A percentile compares a stretch with the other conserved stretches of the same genome.
These are phyloP conservation scores for Ammospiza caudacuta DNA, from an alignment of 2,113 vertebrate species.

Conservation along the genomic window DNA sequence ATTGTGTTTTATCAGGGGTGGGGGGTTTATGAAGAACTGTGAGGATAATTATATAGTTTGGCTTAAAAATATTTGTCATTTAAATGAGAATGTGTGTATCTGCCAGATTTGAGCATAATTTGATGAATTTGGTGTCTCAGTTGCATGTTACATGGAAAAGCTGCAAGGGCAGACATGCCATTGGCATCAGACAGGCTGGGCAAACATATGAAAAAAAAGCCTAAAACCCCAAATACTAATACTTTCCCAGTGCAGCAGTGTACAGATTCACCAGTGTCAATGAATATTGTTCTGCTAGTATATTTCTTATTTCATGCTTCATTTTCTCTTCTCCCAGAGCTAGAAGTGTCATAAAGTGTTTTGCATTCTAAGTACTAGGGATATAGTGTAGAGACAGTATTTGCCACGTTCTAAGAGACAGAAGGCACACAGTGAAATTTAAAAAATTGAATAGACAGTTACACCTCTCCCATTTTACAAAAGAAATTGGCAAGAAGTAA, in stretches of 20 bases:
- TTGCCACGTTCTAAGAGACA: slow-evolving; percentile 42
- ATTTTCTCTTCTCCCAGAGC: slow-evolving; percentile 69
- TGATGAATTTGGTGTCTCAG: neutral
- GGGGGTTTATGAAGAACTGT: neutral
- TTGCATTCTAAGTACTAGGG: slow-evolving; percentile 63
- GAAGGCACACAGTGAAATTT: slow-evolving; percentile 10
- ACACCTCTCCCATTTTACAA: neutral
- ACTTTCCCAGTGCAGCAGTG: neutral
- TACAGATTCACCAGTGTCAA: slow-evolving; percentile 56
- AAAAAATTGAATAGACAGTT: slow-evolving; percentile 7
- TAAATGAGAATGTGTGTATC: neutral
- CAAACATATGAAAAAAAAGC: neutral
- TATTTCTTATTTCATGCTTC: slow-evolving; percentile 77
- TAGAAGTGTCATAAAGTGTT: slow-evolving; percentile 67
- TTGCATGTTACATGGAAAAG: neutral
- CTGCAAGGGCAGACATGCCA: neutral
- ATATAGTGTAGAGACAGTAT: slow-evolving; percentile 60
- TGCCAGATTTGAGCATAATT: neutral
- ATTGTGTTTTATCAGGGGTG: neutral
- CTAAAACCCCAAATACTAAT: neutral
- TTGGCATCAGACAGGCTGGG: neutral
- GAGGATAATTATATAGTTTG: neutral
- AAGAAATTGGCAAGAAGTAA: neutral
- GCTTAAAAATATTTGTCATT: neutral
- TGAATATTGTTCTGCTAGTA: slow-evolving; percentile 73